Percentiles rank a stretch among this genome's conserved stretches.
phyloP scores from a whole-genome alignment of 2,113 vertebrate species.

The Charadrius vociferus region DNA sequence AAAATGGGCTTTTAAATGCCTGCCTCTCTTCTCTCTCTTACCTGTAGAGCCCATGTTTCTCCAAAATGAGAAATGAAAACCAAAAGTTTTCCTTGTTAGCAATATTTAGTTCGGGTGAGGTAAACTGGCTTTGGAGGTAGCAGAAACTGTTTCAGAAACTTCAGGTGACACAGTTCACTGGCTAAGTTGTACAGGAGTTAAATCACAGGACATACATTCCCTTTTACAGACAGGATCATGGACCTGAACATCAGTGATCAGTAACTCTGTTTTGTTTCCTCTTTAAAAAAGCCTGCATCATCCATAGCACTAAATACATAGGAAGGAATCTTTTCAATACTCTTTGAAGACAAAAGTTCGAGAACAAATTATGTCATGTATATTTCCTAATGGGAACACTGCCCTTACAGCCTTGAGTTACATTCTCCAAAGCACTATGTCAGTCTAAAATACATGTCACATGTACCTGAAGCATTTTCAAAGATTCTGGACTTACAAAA shows the following conservation, averaged over 20 bases:
- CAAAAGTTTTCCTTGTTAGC: neutral
- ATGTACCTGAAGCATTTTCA: neutral
- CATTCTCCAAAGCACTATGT: neutral
- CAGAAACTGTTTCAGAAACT: neutral
- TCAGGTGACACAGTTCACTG: neutral
- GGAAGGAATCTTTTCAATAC: neutral
- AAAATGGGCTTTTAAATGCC: neutral
- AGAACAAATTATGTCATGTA: neutral
- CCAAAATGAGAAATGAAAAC: neutral
- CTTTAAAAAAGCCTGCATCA: neutral
- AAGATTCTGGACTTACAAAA: neutral
- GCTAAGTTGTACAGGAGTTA: neutral
- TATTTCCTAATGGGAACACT: neutral
- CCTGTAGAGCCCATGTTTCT: neutral
- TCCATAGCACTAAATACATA: neutral
- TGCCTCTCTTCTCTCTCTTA: neutral
- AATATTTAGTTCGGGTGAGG: neutral
- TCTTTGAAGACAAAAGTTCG: neutral
- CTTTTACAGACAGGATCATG: neutral
- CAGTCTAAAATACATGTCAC: neutral
- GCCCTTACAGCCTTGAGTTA: neutral
- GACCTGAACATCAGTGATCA: neutral
- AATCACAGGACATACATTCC: neutral
- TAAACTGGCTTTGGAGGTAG: neutral
- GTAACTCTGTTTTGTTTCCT: neutral